These are phyloP conservation scores for Buceros bicornis DNA, from an alignment of 2,797 vertebrate genomes.

Conservation along the genomic window DNA sequence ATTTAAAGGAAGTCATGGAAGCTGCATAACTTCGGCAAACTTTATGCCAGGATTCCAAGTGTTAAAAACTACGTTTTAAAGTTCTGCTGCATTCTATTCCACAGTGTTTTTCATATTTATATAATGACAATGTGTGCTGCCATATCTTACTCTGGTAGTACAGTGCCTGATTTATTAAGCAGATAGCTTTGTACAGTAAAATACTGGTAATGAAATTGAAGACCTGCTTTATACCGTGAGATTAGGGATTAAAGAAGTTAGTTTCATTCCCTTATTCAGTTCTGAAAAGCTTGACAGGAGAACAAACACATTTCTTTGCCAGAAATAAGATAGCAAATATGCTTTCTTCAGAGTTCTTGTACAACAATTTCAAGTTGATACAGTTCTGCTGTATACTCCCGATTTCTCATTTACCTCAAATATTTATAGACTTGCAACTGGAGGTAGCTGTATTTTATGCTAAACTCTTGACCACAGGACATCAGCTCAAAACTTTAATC, in stretches of 20 bases:
- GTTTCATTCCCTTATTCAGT: background rate
- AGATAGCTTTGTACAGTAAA: background rate
- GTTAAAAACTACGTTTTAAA: background rate
- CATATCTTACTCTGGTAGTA: background rate
- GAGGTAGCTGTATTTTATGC: background rate
- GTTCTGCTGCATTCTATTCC: background rate
- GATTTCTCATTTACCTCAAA: background rate
- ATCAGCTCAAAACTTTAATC: background rate
- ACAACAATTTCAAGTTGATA: background rate
- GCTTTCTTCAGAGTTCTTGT: background rate
- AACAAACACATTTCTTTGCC: background rate
- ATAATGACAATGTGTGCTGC: accelerated
- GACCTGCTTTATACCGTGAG: background rate
- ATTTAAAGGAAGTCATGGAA: background rate
- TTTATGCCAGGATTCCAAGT: background rate
- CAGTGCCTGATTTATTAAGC: background rate
- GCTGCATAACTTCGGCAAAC: background rate
- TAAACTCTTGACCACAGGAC: background rate
- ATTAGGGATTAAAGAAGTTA: background rate
- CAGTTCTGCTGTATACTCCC: background rate
- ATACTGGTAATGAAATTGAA: background rate
- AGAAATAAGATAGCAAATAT: background rate
- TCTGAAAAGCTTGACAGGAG: background rate
- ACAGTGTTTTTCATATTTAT: background rate
- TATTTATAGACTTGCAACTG: background rate